phyloP scores from a whole-genome alignment of 2,888 invertebrate species.

The Eupithecia abbreviata region DNA sequence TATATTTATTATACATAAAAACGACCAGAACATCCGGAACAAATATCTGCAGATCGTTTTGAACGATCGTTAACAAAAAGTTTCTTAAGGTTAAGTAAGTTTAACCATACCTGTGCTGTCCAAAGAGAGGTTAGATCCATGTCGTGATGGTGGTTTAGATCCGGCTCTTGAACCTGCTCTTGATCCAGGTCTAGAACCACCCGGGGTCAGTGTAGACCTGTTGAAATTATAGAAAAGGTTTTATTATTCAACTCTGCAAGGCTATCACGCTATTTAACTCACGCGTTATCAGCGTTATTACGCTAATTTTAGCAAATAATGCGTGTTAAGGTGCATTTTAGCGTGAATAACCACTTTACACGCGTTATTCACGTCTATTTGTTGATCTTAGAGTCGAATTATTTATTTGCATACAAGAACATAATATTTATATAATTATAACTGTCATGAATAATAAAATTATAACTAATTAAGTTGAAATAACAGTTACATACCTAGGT shows the following conservation, averaged over 20 bases:
- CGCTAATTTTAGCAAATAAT: too few relatives aligned
- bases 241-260: not conserved
- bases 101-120: constrained; percentile 90
- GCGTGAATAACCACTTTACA: too few relatives aligned
- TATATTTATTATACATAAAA: too few relatives aligned
- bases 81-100: not conserved
- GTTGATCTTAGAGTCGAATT: not conserved
- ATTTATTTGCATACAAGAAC: not conserved
- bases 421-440: not conserved
- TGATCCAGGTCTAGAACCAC: constrained; percentile 92
- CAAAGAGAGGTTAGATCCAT: constrained; percentile 95
- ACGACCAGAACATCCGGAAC: too few relatives aligned
- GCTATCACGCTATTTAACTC: too few relatives aligned
- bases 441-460: not conserved
- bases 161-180: constrained; percentile 93
- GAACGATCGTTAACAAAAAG: too few relatives aligned
- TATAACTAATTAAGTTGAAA: not conserved
- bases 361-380: not conserved
- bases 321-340: too few relatives aligned
- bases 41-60: too few relatives aligned
- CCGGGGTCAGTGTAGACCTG: constrained; percentile 89
- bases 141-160: constrained; percentile 96
- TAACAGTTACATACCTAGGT: constrained; percentile 63
- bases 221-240: constrained; percentile 32
- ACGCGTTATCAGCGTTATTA: too few relatives aligned